phyloP scores from a whole-genome alignment of 2,888 invertebrate genomes.

The Catotricha subobsoleta region DNA sequence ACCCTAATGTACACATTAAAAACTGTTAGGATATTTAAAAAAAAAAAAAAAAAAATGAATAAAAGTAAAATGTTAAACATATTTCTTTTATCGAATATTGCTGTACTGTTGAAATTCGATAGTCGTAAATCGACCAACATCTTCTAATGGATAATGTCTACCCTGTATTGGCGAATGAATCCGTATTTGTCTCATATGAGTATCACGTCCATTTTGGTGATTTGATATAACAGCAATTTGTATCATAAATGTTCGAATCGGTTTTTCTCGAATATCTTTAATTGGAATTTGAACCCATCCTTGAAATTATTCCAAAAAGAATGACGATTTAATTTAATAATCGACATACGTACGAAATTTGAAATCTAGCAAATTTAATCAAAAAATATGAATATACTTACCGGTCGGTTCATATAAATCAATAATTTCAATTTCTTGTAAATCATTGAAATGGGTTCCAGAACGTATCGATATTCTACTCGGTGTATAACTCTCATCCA shows the following conservation, averaged over 20 bases:
- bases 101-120: constrained; percentile 67
- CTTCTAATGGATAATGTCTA: constrained; percentile 38
- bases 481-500: constrained; percentile 98
- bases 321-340: constrained; percentile 4
- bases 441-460: constrained; percentile 90
- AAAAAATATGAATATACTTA: constrained; percentile 17
- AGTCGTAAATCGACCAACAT: constrained; percentile 61
- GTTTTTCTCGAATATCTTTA: constrained; percentile 69
- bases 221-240: constrained; percentile 94
- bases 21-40: too few species aligned
- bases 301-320: constrained; percentile 17
- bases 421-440: constrained; percentile 87
- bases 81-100: constrained; percentile 45
- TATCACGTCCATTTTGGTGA: constrained; percentile 97
- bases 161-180: constrained; percentile 69
- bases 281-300: constrained; percentile 94
- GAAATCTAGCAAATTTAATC: constrained; percentile 1
- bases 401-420: constrained; percentile 83
- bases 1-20: too few species aligned
- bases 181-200: constrained; percentile 93
- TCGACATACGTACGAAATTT: not conserved
- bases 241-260: constrained; percentile 88
- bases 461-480: constrained; percentile 82
- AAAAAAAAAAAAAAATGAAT: too few species aligned
- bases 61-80: too few species aligned